These are phyloP conservation scores for Suncus etruscus DNA, from an alignment of 2,113 vertebrate genomes.

Conservation along the genomic window DNA sequence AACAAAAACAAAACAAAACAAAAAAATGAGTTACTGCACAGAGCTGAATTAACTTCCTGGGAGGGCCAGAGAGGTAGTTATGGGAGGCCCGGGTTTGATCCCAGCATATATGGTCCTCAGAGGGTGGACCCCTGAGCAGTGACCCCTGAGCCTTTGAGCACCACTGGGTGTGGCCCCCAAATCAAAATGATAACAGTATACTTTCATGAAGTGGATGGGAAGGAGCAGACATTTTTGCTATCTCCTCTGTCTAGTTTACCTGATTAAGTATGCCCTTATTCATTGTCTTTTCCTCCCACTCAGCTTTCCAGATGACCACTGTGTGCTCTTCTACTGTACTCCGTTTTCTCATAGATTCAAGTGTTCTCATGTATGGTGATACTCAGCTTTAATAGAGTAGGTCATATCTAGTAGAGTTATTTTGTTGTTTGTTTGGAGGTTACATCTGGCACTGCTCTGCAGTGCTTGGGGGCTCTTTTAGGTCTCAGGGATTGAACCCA, in stretches of 20 bases:
- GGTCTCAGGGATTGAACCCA: too few relatives aligned
- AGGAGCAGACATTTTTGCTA: not conserved
- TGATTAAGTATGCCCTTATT: not conserved
- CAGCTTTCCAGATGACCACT: not conserved
- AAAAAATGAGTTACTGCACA: not conserved
- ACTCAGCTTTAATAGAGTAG: slow-evolving; percentile 22
- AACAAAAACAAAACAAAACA: too few relatives aligned
- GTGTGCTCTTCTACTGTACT: not conserved
- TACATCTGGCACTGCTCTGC: too few relatives aligned
- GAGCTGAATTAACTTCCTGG: not conserved
- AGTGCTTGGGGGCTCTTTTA: too few relatives aligned
- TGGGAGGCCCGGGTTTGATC: too few relatives aligned
- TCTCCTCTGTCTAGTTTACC: not conserved
- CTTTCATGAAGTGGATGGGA: not conserved
- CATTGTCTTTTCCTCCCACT: not conserved
- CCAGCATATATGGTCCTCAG: too few relatives aligned
- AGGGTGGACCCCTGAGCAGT: too few relatives aligned
- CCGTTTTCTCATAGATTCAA: not conserved
- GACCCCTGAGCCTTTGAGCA: too few relatives aligned
- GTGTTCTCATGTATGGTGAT: not conserved
- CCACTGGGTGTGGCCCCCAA: too few relatives aligned
- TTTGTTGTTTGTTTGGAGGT: too few relatives aligned
- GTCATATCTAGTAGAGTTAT: not conserved
- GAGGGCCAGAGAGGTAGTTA: too few relatives aligned
- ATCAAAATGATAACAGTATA: too few relatives aligned